phyloP scores from a whole-genome alignment of 2,888 invertebrate genomes.

The Pelosia muscerda region DNA sequence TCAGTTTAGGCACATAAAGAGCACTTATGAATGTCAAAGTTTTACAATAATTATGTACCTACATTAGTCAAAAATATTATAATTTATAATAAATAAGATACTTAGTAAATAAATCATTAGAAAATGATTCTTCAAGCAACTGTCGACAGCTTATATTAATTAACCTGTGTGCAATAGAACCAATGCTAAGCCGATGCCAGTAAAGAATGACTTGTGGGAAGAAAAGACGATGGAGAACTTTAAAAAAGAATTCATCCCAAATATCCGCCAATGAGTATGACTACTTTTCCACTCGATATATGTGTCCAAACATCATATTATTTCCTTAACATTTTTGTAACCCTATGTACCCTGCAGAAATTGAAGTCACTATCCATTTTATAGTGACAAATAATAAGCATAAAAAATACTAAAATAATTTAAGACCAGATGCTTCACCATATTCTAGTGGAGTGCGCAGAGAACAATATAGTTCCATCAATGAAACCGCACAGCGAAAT shows the following conservation, averaged over 20 bases:
- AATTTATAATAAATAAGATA: too few species aligned
- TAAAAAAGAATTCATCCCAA: neutral
- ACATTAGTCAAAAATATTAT: too few species aligned
- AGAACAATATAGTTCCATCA: slow-evolving; percentile 67
- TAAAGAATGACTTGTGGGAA: neutral
- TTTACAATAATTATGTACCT: too few species aligned
- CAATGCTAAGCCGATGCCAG: neutral
- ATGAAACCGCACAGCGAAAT: slow-evolving; percentile 80
- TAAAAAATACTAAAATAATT: neutral
- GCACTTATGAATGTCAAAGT: too few species aligned
- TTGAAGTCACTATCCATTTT: neutral
- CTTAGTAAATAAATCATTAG: too few species aligned
- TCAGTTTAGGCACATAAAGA: too few species aligned
- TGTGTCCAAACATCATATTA: neutral
- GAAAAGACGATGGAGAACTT: neutral
- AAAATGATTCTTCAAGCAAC: too few species aligned
- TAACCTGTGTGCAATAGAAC: neutral
- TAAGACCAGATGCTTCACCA: slow-evolving; percentile 18
- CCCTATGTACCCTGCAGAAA: neutral
- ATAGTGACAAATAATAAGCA: neutral
- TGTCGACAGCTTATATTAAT: neutral
- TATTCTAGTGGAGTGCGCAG: slow-evolving; percentile 23
- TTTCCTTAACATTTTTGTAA: neutral
- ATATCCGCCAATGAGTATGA: neutral
- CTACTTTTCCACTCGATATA: neutral